A percentile compares a stretch with the other conserved stretches of the same genome.
Evolutionary conservation across 1,140 invertebrate species (phyloP).

Genomic region (Heliconius nattereri): DNA sequence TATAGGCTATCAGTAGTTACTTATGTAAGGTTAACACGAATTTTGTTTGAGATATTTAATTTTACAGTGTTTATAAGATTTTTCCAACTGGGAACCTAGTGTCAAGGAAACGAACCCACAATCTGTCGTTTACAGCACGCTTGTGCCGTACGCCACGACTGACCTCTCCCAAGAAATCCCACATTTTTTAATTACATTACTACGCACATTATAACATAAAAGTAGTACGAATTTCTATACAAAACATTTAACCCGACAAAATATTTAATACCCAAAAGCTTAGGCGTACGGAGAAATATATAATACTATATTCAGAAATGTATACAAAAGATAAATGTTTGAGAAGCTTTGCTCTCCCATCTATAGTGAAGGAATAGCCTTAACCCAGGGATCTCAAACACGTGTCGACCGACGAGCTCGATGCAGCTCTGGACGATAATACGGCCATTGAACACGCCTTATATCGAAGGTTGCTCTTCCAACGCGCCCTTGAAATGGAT

Average conservation of each 20-base stretch:
- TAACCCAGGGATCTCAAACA: not conserved
- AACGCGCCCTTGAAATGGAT: not conserved
- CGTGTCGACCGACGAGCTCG: not conserved
- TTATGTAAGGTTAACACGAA: no score
- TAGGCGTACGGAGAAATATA: not conserved
- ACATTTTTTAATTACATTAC: no score
- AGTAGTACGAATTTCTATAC: not conserved
- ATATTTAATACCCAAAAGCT: not conserved
- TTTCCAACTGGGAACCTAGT: no score
- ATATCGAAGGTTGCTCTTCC: not conserved
- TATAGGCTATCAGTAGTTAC: no score
- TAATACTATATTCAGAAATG: not conserved
- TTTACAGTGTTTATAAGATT: no score
- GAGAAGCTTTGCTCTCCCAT: not conserved
- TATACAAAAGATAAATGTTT: not conserved
- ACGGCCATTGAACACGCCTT: not conserved
- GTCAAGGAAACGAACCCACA: no score
- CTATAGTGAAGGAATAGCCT: conserved; percentile 3
- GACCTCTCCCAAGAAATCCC: no score
- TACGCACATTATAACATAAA: no score
- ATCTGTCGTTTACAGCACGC: no score
- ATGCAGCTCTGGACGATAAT: not conserved
- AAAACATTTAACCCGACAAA: not conserved
- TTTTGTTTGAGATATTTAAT: no score
- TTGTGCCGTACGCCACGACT: no score